Evolutionary conservation across 2,113 vertebrate species (phyloP).

Genomic region (Acanthochromis polyacanthus): DNA sequence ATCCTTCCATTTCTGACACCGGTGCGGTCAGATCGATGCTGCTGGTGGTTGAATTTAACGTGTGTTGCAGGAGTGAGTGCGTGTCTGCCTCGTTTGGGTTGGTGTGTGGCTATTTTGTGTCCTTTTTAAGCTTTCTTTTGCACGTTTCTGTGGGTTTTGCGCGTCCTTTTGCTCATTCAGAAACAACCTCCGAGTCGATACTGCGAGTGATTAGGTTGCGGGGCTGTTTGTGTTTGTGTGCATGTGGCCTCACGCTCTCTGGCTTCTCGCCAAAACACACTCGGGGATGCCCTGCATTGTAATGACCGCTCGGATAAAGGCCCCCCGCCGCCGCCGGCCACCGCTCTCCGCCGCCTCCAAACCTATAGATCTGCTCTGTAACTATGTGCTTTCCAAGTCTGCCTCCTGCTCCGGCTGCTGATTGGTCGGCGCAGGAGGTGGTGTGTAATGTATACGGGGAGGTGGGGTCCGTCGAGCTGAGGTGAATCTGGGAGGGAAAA

Average conservation of each 20-base stretch:
- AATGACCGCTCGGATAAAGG: slow-evolving; percentile 57
- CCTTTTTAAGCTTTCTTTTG: too few species aligned
- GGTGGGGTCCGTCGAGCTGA: slow-evolving; percentile 60
- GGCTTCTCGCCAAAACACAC: slow-evolving; percentile 53
- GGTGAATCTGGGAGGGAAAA: slow-evolving; percentile 43
- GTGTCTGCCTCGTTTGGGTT: too few species aligned
- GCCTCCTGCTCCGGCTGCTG: slow-evolving; percentile 74
- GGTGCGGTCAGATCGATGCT: too few species aligned
- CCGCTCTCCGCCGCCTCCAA: slow-evolving; percentile 39
- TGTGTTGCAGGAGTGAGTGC: too few species aligned
- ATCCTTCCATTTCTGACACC: too few species aligned
- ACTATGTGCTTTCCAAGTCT: slow-evolving; percentile 83
- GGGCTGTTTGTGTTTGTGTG: slow-evolving; percentile 27
- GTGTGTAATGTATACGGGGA: slow-evolving; percentile 59
- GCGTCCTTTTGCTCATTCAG: too few species aligned
- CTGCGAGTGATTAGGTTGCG: too few species aligned
- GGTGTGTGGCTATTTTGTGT: too few species aligned
- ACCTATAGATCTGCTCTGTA: slow-evolving; percentile 79
- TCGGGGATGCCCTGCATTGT: slow-evolving; percentile 75
- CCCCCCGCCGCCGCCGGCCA: not conserved
- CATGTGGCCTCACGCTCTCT: slow-evolving; percentile 38
- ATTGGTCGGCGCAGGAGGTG: slow-evolving; percentile 74
- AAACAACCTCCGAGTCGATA: too few species aligned
- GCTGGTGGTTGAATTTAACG: too few species aligned
- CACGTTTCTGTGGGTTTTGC: too few species aligned